Conservation (phyloP, 2,888 invertebrate species). For the Acleris sparsana region DNA sequence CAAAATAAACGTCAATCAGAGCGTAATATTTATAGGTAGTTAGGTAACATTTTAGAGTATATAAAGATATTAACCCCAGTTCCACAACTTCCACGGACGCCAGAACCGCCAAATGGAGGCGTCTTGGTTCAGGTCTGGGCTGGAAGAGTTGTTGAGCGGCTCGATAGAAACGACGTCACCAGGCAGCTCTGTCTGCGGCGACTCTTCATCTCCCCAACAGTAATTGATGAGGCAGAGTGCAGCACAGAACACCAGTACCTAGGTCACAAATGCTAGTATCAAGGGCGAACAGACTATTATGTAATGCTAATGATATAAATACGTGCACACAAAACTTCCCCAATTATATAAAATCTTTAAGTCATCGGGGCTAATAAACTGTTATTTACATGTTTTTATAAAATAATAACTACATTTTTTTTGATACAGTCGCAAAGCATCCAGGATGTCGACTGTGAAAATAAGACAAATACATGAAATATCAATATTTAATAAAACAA, state of each 20-base stretch:
- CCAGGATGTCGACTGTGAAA: conserved; percentile 15
- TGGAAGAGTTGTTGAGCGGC: conserved; percentile 46
- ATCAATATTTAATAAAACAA: neutral
- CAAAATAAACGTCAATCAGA: conserved; percentile 28
- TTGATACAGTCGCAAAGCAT: too few species aligned
- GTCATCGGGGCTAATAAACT: too few species aligned
- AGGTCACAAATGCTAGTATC: conserved; percentile 4
- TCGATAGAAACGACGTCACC: conserved; percentile 48
- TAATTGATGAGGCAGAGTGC: conserved; percentile 52
- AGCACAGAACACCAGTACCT: conserved; percentile 54
- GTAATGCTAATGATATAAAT: too few species aligned
- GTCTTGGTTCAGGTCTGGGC: conserved; percentile 50
- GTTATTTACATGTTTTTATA: too few species aligned
- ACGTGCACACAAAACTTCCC: too few species aligned
- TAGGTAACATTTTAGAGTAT: conserved; percentile 2
- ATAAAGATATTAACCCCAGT: conserved; percentile 57
- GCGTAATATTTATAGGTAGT: neutral
- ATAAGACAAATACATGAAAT: conserved; percentile 3
- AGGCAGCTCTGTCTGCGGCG: conserved; percentile 42
- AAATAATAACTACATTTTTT: too few species aligned
- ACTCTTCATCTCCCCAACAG: conserved; percentile 50
- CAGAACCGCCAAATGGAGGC: conserved; percentile 55
- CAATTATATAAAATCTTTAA: too few species aligned
- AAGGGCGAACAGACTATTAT: too few species aligned
- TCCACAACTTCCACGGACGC: conserved; percentile 58